These are phyloP conservation scores for Euclidia mi DNA, from an alignment of 2,888 invertebrate genomes.

Conservation along the genomic window DNA sequence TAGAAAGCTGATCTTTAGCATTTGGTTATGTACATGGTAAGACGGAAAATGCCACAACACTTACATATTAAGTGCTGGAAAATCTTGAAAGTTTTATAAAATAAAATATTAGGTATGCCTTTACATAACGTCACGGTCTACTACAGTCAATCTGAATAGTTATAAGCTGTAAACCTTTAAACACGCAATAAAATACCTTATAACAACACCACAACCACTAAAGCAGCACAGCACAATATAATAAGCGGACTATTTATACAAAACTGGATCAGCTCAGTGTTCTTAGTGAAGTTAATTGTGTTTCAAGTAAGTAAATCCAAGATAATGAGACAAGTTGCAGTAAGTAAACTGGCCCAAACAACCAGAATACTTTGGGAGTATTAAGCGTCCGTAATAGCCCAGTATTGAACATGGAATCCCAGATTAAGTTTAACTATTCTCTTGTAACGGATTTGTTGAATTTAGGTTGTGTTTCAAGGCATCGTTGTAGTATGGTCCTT, in stretches of 20 bases:
- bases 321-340: slow-evolving; percentile 72
- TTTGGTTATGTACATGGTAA: too few species aligned
- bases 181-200: too few species aligned
- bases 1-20: too few species aligned
- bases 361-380: slow-evolving; percentile 50
- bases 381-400: slow-evolving; percentile 44
- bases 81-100: too few species aligned
- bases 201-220: not conserved
- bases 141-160: too few species aligned
- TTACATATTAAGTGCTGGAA: too few species aligned
- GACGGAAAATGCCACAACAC: too few species aligned
- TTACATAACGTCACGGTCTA: too few species aligned
- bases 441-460: slow-evolving; percentile 29
- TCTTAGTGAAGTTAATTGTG: slow-evolving; percentile 65
- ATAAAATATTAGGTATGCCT: too few species aligned
- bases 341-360: slow-evolving; percentile 54
- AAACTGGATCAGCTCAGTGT: slow-evolving; percentile 46
- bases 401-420: slow-evolving; percentile 38
- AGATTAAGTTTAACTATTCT: slow-evolving; percentile 34
- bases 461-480: slow-evolving; percentile 18
- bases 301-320: slow-evolving; percentile 66
- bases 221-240: slow-evolving; percentile 16
- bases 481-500: not conserved
- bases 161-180: too few species aligned
- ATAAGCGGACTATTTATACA: slow-evolving; percentile 42